Base-by-base conservation (phyloP, 2,113 vertebrate species). In the Sander lucioperca region DNA sequence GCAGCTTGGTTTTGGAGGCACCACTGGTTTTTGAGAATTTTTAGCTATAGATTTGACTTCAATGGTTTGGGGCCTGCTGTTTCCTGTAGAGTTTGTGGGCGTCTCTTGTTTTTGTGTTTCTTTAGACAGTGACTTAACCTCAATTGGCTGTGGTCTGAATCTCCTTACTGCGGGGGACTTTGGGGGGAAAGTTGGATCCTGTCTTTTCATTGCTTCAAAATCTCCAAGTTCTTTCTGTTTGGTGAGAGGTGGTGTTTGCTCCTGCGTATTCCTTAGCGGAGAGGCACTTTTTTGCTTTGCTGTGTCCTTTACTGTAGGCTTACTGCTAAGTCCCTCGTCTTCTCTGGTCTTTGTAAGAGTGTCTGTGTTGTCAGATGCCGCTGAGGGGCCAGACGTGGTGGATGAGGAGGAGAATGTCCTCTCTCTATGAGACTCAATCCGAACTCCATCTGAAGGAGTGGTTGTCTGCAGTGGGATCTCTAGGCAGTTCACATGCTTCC, bases 41-140 rank as follows among this genome's bases (percentile, higher is more conserved):
- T 93, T 94, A 48, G 94, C 92, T 48, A 95, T 91, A 56, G 95
- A 96, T 87, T 94, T 94, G 11, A 96, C 93, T 77, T 96, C 94
- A 66, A 96, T 95, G 3, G 89, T 82, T 90, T 93, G 93, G 68
- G 90, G 86, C 61, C 84, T 91, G 48, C 66, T 93, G 67, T 36
- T 89, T 83, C 59, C 84, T 25, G 45, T 67, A 14, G 39, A 18
- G 23, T 80, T 88, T 85, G 79, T 9, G 2, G 80, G 50, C 0
- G 54, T 72, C 18, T 92, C 92, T 80, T 83, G 76, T 73, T 92
- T 92, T 13, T 85, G 83, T 70, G 77, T 72, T 74, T 90, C 93
- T 83, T 90, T 94, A 27, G 93, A 91, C 70, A 90, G 36, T 16
- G 93, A 90, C 56, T 87, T 95, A 12, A 94, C 91, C 75, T 94